These are phyloP conservation scores for silkworm (Bombyx mori) DNA, from an alignment of 1,140 invertebrate species.

Conservation along the genomic window ASM3026992v2 NC_085121.1:9874501-9875000, in stretches of 20 bases:
- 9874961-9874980: constrained; percentile 57
- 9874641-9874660: constrained; percentile 33
- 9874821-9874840: constrained; percentile 29
- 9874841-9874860: too few species aligned
- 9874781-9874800: too few species aligned
- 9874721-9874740: constrained; percentile 34
- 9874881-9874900: too few species aligned
- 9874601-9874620: constrained; percentile 35
- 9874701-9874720: constrained; percentile 18
- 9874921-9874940: background rate
- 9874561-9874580: constrained; percentile 22
- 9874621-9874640: constrained; percentile 41
- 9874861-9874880: constrained; percentile 16
- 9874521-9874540: constrained; percentile 1
- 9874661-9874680: constrained; percentile 7
- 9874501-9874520: background rate
- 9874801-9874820: too few species aligned
- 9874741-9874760: constrained; percentile 37
- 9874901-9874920: too few species aligned
- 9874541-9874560: background rate
- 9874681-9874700: too few species aligned
- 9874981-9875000: constrained; percentile 54
- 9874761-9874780: constrained; percentile 28
- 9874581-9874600: constrained; percentile 41
- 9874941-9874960: constrained; percentile 21